Evolutionary conservation across 2,113 vertebrate species (phyloP), one percentile per base, ranked within the genome.

Genomic region (Pelvicachromis taeniatus): DNA sequence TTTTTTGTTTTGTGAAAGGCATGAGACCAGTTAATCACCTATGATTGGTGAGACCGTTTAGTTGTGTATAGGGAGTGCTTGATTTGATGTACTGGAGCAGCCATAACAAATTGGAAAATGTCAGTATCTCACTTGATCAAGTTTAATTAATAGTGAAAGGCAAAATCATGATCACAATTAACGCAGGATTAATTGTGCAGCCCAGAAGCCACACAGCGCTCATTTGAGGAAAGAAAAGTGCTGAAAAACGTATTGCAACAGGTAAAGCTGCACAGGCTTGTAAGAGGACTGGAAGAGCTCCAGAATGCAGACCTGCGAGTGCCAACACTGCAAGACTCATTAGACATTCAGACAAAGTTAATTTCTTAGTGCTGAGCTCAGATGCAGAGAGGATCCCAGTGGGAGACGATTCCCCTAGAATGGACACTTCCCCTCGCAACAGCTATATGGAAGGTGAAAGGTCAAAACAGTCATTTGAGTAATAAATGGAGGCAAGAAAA

Each of bases 71-170:
- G 84, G 84, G 87, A 89, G 78, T 33, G 5, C 35, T 84, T 90
- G 54, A 91, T 88, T 88, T 84, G 83, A 90, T 77, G 83, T 77
- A 63, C 38, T 56, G 56, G 55, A 84, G 79, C 35, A 31, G 70
- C 70, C 50, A 5, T 14, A 79, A 77, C 85, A 59, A 77, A 84
- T 75, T 83, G 45, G 56, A 85, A 80, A 93, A 89, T 77, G 88
- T 84, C 88, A 87, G 58, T 26, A 55, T 87, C 82, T 88, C 68
- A 80, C 65, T 81, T 80, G 38, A 84, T 93, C 75, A 81, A 45
- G 55, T 29, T 70, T 90, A 91, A 92, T 91, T 92, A 63, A 87
- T 84, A 85, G 77, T 83, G 85, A 92, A 89, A 85, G 73, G 55
- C 33, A 53, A 82, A 92, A 87, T 68, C 83, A 52, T 29, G 17